Evolutionary conservation across 2,888 invertebrate species (phyloP).

Genomic region (Philopedon plagiatum): DNA sequence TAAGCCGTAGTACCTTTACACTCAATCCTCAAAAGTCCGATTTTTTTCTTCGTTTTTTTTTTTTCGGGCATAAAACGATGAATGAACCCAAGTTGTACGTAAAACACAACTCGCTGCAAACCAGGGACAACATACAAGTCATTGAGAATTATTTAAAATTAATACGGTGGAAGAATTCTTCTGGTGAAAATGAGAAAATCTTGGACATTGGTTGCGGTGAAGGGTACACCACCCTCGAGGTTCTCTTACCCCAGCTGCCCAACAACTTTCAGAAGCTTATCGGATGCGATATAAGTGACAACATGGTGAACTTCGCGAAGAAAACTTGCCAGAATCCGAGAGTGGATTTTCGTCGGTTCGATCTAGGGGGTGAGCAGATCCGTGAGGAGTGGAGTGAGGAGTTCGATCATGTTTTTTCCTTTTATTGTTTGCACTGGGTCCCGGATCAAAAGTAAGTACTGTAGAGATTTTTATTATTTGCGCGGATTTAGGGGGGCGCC

Average conservation of each 20-base stretch:
- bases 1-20: background rate
- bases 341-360: conserved; percentile 71
- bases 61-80: conserved; percentile 12
- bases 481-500: background rate
- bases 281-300: conserved; percentile 80
- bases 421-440: conserved; percentile 87
- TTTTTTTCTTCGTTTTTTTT: background rate
- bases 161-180: conserved; percentile 70
- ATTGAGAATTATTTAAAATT: conserved; percentile 75
- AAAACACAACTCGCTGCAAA: conserved; percentile 78
- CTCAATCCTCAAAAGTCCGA: background rate
- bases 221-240: conserved; percentile 78
- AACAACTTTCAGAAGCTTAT: conserved; percentile 69
- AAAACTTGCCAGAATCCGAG: conserved; percentile 69
- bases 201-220: conserved; percentile 84
- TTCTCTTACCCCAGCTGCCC: conserved; percentile 76
- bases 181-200: conserved; percentile 67
- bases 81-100: conserved; percentile 77
- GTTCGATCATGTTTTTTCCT: conserved; percentile 82
- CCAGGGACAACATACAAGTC: conserved; percentile 75
- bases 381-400: conserved; percentile 65
- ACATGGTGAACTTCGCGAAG: conserved; percentile 80
- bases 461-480: background rate
- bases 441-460: conserved; percentile 77
- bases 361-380: conserved; percentile 73